phyloP scores from a whole-genome alignment of 1,140 invertebrate genomes.

The Polyergus mexicanus region DNA sequence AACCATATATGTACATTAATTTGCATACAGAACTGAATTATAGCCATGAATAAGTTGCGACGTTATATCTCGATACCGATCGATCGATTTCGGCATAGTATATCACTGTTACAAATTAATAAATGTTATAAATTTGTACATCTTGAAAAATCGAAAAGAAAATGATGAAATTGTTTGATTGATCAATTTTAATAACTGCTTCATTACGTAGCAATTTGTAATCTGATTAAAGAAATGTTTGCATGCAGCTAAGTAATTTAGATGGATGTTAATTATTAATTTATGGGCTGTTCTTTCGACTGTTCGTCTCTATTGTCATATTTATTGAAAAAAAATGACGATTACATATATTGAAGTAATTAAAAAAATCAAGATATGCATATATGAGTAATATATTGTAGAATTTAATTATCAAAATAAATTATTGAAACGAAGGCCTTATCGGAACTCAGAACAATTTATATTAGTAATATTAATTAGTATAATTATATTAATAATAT shows the following conservation, averaged over 20 bases:
- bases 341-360: background rate
- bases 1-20: constrained; percentile 37
- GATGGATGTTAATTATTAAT: constrained; percentile 35
- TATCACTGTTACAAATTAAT: background rate
- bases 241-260: constrained; percentile 2
- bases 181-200: constrained; percentile 31
- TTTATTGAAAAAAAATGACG: background rate
- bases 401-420: constrained; percentile 25
- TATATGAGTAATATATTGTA: background rate
- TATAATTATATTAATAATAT: no score
- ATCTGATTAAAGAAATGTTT: constrained; percentile 44
- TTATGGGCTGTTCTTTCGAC: background rate
- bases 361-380: constrained; percentile 11
- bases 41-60: constrained; percentile 38
- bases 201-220: constrained; percentile 33
- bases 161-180: constrained; percentile 8
- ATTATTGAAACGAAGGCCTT: background rate
- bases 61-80: constrained; percentile 3
- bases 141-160: background rate
- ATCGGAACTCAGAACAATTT: constrained; percentile 7
- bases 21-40: constrained; percentile 25
- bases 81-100: background rate
- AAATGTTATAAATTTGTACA: background rate
- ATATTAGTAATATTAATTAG: background rate
- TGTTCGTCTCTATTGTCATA: constrained; percentile 12